Evolutionary conservation across 2,888 invertebrate species (phyloP).

Genomic region (Smittia aterrima): DNA sequence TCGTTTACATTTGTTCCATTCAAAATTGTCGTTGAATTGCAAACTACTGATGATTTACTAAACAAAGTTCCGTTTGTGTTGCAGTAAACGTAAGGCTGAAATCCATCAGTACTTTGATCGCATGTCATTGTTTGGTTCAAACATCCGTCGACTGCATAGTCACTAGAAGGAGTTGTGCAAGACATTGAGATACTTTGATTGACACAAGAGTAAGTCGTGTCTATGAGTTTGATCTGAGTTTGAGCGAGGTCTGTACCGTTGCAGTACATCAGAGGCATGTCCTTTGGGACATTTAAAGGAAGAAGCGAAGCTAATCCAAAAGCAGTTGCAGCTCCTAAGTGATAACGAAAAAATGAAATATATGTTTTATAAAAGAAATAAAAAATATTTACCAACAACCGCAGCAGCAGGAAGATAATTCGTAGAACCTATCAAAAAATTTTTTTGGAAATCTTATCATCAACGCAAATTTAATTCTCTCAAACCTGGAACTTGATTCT

Average conservation of each 20-base stretch:
- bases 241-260: background rate
- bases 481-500: constrained; percentile 31
- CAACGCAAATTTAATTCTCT: background rate
- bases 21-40: constrained; percentile 25
- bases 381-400: constrained; percentile 12
- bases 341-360: no score
- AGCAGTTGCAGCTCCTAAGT: constrained; percentile 24
- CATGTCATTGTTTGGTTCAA: background rate
- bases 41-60: background rate
- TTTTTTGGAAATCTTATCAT: background rate
- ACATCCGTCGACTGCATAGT: background rate
- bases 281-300: constrained; percentile 5
- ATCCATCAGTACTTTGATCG: background rate
- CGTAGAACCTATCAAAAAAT: background rate
- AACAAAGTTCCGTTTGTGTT: constrained; percentile 9
- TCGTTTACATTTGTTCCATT: constrained; percentile 28
- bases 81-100: background rate
- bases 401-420: constrained; percentile 2
- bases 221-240: background rate
- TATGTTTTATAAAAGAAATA: background rate
- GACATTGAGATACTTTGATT: background rate
- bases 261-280: constrained; percentile 28
- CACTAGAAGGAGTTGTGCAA: background rate
- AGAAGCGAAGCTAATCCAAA: constrained; percentile 28
- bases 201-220: background rate